Evolutionary conservation across 23 tunicate genomes (phyloP), one percentile per base, ranked within the genome.

Genomic region (Halocynthia roretzi): DNA sequence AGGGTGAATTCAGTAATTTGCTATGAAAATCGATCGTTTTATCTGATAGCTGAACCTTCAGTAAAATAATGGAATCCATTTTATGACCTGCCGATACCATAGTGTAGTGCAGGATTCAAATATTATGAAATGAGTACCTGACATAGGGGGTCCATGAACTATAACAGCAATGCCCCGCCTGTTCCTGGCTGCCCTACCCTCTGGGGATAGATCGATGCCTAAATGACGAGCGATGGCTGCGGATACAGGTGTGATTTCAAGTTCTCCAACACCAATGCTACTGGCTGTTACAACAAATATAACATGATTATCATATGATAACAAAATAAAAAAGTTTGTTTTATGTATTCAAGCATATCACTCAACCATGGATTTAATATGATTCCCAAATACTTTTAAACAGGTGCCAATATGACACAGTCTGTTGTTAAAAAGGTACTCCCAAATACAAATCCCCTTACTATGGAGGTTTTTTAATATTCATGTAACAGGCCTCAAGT

Each of bases 161-260:
- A 94, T 85, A 56, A 87, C 77, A 52, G 80, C 94, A 62, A 94
- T 87, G 10, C 99, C 99, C 15, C 89, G 84, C 72, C 99, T 70
- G 53, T 94, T 94, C 50, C 99, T 54, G 6, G 99, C 99, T 50
- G 99, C 96, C 61, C 84, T 76, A 6, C 91, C 99, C 72, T 94
- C 99, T 6, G 91, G 80, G 50, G 95, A 62, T 40, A 87, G 69
- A 75, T 94, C 99, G 57, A 94, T 94, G 14, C 99, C 95, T 15
- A 87, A 85, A 72, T 94, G 95, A 57, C 94, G 83, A 7, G 95
- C 99, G 17, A 94, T 84, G 6, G 99, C 95, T 8, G 84, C 80
- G 10, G 94, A 85, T 10, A 94, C 95, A 6, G 99, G 99, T 75
- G 87, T 86, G 48, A 81, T 81, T 82, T 92, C 98, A n/a, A 92